These are phyloP conservation scores for Hyaena hyaena DNA, from an alignment of 2,113 vertebrate genomes.

Conservation along the genomic window DNA sequence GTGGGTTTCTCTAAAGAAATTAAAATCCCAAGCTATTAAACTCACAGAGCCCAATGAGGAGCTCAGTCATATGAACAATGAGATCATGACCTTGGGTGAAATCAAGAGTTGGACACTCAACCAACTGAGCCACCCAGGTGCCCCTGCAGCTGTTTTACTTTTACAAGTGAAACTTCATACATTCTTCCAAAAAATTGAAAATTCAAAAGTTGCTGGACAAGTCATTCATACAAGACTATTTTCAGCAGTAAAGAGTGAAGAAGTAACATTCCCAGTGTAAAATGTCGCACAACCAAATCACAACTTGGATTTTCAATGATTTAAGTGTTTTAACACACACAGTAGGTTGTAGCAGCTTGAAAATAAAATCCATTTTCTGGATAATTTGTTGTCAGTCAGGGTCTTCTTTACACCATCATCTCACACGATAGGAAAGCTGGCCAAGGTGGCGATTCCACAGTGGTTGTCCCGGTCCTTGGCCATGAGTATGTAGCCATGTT, in stretches of 20 bases:
- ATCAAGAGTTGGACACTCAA: too few relatives aligned
- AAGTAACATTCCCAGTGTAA: slow-evolving; percentile 69
- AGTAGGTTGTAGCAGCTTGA: slow-evolving; percentile 52
- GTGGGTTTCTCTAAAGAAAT: too few relatives aligned
- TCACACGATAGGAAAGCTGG: slow-evolving; percentile 88
- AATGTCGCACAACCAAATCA: slow-evolving; percentile 73
- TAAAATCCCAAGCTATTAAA: too few relatives aligned
- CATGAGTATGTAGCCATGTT: slow-evolving; percentile 88
- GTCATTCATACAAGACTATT: slow-evolving; percentile 80
- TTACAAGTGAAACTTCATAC: slow-evolving; percentile 66
- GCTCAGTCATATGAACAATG: too few relatives aligned
- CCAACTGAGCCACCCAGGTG: too few relatives aligned
- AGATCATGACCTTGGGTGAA: too few relatives aligned
- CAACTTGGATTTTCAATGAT: slow-evolving; percentile 65
- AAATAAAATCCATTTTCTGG: slow-evolving; percentile 57
- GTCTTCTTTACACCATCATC: neutral
- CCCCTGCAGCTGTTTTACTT: slow-evolving; percentile 79
- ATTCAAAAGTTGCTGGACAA: slow-evolving; percentile 70
- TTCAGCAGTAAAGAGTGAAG: slow-evolving; percentile 59
- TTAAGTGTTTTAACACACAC: slow-evolving; percentile 48
- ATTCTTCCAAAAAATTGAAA: slow-evolving; percentile 65
- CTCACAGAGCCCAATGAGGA: too few relatives aligned
- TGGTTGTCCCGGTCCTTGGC: slow-evolving; percentile 88
- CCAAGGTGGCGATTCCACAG: slow-evolving; percentile 88
- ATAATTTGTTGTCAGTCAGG: neutral